Evolutionary conservation across 2,113 vertebrate species (phyloP), one percentile per base, ranked within the genome.

Genomic region (Hirundichthys speculiger): DNA sequence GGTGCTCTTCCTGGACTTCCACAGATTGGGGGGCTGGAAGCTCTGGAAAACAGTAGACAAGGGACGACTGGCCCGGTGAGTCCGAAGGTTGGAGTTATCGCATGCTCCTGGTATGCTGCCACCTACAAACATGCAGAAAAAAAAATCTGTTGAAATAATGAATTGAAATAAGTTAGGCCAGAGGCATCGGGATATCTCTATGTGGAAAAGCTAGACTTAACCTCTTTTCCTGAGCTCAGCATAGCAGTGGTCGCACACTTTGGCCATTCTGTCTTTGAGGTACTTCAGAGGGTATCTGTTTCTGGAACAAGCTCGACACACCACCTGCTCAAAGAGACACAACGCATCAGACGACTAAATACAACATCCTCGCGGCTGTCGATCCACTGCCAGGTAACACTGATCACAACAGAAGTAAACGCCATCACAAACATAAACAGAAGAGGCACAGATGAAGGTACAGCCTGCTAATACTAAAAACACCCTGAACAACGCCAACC

Each of bases 271-370:
- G 87, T 98, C 95, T 89, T 96, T 98, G 90, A 98, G 96, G 92
- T 98, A 98, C 92, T 95, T 98, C 53, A 99, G 92, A 16, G 97
- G 95, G 78, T 95, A 96, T 91, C 97, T 96, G 88, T 98, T 98
- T 77, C 94, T 93, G 18, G 96, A 98, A 71, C 98, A 99, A 69
- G 95, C 93, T 61, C 96, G 93, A 83, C 98, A 99, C 61, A 99
- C 93, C 51, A 98, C 96, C 98, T 99, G 85, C n/a, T 19, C 27
- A 55, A 2, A 72, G 48, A 68, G 10, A 67, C 16, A 39, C 2
- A 45, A 3, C 0, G 4, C 3, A 45, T 30, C 14, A 41, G 21
- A 42, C 3, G 15, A 13, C 15, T 40, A 27, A 48, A 13, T 56
- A n/a, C 40, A 18, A 54, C 13, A 14, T 55, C 6, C 2, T 54